Base-by-base conservation (phyloP, 2,797 vertebrate species). In the Phrynocephalus vlangalii region DNA sequence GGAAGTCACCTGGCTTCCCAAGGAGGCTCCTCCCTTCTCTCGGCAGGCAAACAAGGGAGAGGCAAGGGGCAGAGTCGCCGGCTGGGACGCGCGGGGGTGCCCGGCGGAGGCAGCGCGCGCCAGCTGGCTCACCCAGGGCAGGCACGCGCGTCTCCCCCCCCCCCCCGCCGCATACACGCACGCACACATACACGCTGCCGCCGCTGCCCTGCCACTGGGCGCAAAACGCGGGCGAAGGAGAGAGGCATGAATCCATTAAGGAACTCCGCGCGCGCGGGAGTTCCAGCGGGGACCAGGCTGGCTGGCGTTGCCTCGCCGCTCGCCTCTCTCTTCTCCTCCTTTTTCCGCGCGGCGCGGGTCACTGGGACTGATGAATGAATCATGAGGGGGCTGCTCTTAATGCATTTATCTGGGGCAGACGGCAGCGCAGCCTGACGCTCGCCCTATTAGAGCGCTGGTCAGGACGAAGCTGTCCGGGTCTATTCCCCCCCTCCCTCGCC, bases 311-410 rank as follows among this genome's bases (percentile, higher is more conserved):
- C 79, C 33, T 5, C 50, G 18, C 33, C 22, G 3, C 15, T 2
- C n/a, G 3, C 8, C 48, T 24, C 28, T 75, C 38, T 60, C 38
- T 7, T 30, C 63, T 11, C 13, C 11, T 6, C 33, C 38, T 44
- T 22, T 44, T 28, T 68, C 28, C 38, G 68, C 86, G 72, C 52
- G 6, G 68, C 85, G 44, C 90, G 70, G 92, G 95, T 95, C 95
- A 94, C 94, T 20, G 95, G 95, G 94, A 89, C 91, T 95, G 92
- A 96, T 96, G 91, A 96, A 95, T 96, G 95, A 96, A 97, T 96
- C 96, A 98, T 97, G 97, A 96, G 95, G 95, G n/a, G 95, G 95
- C 92, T 87, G 95, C 94, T 92, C 93, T 86, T 93, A 92, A 91
- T 85, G 93, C 93, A 79, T 91, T 94, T 93, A 89, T 92, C 88